Conservation (phyloP, 2,888 invertebrate genomes). For the Euplexia lucipara region DNA sequence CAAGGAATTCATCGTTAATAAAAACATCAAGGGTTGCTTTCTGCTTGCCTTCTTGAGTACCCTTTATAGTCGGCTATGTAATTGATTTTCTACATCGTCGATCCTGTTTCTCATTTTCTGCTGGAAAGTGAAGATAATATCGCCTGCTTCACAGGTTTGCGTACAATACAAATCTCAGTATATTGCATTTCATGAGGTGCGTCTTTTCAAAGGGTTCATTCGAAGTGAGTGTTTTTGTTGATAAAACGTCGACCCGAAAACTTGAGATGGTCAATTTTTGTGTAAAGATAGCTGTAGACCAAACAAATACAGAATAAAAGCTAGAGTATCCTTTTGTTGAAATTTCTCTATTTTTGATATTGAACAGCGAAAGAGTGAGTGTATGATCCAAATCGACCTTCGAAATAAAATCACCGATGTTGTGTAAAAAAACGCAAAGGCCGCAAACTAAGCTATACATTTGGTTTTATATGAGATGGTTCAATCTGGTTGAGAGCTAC, state of each 20-base stretch:
- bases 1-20: slow-evolving; percentile 65
- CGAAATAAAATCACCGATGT: slow-evolving; percentile 28
- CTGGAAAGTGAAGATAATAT: slow-evolving; percentile 73
- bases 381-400: too few relatives aligned
- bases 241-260: slow-evolving; percentile 47
- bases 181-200: slow-evolving; percentile 60
- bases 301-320: too few relatives aligned
- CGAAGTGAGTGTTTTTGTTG: slow-evolving; percentile 52
- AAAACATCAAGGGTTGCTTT: slow-evolving; percentile 74
- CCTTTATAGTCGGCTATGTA: slow-evolving; percentile 77
- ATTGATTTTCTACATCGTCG: slow-evolving; percentile 82
- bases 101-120: slow-evolving; percentile 76
- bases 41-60: slow-evolving; percentile 74
- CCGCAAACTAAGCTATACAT: slow-evolving; percentile 34
- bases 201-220: slow-evolving; percentile 56
- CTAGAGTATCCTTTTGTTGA: too few relatives aligned
- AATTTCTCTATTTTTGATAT: too few relatives aligned
- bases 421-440: slow-evolving; percentile 15
- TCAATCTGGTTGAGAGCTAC: slow-evolving; percentile 42
- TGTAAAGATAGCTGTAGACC: slow-evolving; percentile 1
- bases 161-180: slow-evolving; percentile 62
- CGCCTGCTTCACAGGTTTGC: slow-evolving; percentile 60
- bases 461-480: slow-evolving; percentile 30
- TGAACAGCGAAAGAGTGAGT: too few relatives aligned
- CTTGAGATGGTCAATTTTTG: slow-evolving; percentile 32